These are phyloP conservation scores for Poecile montanus DNA, from an alignment of 2,797 vertebrate species.

Conservation along the genomic window DNA sequence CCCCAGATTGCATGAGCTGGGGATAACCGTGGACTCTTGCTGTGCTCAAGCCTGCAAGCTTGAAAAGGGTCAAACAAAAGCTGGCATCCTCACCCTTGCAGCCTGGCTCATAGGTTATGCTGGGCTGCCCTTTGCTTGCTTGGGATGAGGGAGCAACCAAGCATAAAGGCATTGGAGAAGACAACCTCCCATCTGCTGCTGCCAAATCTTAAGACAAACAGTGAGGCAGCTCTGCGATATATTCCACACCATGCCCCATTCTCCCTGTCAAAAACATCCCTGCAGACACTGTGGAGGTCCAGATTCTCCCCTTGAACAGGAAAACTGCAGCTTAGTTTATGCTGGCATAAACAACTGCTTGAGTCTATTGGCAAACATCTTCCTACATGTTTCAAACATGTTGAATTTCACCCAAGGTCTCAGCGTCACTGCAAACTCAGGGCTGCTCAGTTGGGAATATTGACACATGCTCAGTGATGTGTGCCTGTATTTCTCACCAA, in stretches of 20 bases:
- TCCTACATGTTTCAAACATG: neutral
- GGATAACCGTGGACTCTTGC: neutral
- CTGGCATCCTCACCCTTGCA: constrained; percentile 1
- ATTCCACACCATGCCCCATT: neutral
- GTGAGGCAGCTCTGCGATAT: neutral
- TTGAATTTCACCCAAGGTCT: neutral
- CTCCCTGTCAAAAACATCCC: neutral
- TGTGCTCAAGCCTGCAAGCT: neutral
- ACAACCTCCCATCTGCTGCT: constrained; percentile 42
- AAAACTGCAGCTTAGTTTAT: neutral
- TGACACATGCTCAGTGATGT: neutral
- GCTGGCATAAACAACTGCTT: neutral
- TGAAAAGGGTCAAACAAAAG: constrained; percentile 49
- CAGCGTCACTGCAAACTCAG: neutral
- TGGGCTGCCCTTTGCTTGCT: neutral
- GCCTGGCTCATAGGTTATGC: neutral
- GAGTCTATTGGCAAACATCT: neutral
- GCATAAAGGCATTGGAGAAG: constrained; percentile 13
- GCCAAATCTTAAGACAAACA: neutral
- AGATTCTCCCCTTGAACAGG: neutral
- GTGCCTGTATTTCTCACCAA: neutral
- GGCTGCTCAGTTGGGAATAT: neutral
- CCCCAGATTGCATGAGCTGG: neutral
- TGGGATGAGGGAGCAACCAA: neutral
- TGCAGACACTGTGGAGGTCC: neutral